Percentiles rank a stretch among this genome's conserved stretches.
These are phyloP conservation scores for Jacana jacana DNA, from an alignment of 2,113 vertebrate species.

Conservation along the genomic window DNA sequence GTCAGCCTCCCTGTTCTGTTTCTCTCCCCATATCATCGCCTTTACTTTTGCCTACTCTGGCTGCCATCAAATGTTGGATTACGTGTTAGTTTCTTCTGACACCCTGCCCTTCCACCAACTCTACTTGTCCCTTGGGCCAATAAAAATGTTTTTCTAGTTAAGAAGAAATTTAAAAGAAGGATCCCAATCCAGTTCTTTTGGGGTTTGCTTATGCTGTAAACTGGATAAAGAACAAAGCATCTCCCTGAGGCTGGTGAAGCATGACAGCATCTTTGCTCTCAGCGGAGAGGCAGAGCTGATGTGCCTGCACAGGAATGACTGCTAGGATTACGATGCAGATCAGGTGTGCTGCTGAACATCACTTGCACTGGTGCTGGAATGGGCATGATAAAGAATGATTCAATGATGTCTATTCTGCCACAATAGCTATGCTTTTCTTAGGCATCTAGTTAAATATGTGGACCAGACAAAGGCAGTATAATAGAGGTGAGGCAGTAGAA, in stretches of 20 bases:
- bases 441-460: not conserved
- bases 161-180: not conserved
- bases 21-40: rapidly evolving
- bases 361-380: not conserved
- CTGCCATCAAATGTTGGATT: not conserved
- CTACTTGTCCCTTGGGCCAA: not conserved
- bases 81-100: not conserved
- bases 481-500: not conserved
- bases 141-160: not conserved
- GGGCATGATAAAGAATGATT: not conserved
- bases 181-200: not conserved
- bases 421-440: not conserved
- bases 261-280: not conserved
- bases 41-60: not conserved
- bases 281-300: not conserved
- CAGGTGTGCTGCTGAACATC: not conserved
- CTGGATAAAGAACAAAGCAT: not conserved
- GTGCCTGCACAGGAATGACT: not conserved
- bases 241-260: not conserved
- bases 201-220: not conserved
- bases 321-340: not conserved
- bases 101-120: not conserved
- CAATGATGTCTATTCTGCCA: not conserved
- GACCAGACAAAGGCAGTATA: not conserved
- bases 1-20: not conserved